A percentile compares a stretch with the other conserved stretches of the same genome.
Evolutionary conservation across 2,113 vertebrate genomes (phyloP).

Genomic region (Solea solea): DNA sequence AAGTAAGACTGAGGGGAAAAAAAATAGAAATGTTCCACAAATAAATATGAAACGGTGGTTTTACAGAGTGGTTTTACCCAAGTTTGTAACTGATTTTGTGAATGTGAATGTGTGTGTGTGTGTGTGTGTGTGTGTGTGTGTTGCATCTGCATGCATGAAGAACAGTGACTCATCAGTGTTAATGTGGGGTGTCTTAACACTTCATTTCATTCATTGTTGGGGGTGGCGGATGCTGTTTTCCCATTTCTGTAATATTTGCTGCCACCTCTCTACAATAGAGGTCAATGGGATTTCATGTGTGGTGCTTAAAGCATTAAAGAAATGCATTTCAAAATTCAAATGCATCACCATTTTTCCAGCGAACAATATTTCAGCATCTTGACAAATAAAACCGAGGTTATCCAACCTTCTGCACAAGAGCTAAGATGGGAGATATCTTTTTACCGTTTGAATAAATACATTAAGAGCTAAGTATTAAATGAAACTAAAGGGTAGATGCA

Average conservation of each 20-base stretch:
- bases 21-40: conserved; percentile 34
- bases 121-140: neutral
- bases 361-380: neutral
- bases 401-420: neutral
- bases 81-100: conserved; percentile 34
- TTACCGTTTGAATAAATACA: neutral
- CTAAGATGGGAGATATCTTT: conserved; percentile 2
- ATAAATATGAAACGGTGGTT: conserved; percentile 20
- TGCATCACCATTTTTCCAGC: conserved; percentile 6
- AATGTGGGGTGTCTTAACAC: conserved; percentile 41
- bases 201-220: conserved; percentile 36
- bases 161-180: conserved; percentile 45
- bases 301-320: conserved; percentile 13
- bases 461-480: neutral
- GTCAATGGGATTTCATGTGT: conserved; percentile 34
- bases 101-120: neutral
- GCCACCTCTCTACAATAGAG: conserved; percentile 2
- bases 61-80: conserved; percentile 8
- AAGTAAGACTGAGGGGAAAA: conserved; percentile 3
- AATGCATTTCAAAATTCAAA: conserved; percentile 4
- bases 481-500: conserved; percentile 16
- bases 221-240: conserved; percentile 10
- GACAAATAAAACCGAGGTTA: neutral
- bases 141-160: neutral
- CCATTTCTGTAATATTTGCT: conserved; percentile 26